These are phyloP conservation scores for Apis florea DNA, from an alignment of 1,140 invertebrate species.

Conservation along the genomic window DNA sequence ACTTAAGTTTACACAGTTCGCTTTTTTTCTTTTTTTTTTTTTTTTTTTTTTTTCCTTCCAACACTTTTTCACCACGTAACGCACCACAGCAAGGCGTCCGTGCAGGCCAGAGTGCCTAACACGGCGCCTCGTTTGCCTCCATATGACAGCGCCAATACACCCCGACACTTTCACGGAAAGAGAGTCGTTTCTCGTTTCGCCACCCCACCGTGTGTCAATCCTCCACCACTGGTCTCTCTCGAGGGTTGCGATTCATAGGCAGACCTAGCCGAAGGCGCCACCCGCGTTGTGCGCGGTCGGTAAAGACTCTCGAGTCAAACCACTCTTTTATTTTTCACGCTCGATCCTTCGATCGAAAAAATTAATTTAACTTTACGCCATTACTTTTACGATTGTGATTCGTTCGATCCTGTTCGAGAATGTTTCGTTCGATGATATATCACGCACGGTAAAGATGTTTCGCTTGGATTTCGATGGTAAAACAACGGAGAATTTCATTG, in stretches of 20 bases:
- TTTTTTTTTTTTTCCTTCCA: background rate
- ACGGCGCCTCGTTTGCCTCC: conserved; percentile 57
- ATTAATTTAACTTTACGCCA: no score
- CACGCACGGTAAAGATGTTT: background rate
- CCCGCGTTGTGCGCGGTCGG: conserved; percentile 45
- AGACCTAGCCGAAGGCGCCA: conserved; percentile 40
- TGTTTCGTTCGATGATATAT: no score
- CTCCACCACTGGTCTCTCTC: conserved; percentile 3
- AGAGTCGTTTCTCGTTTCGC: conserved; percentile 22
- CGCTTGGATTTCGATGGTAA: background rate
- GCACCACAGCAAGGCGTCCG: conserved; percentile 48
- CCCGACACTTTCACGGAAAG: conserved; percentile 39
- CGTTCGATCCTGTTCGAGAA: no score
- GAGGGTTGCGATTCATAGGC: conserved; percentile 6
- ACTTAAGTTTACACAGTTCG: conserved; percentile 32
- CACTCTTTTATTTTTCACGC: background rate
- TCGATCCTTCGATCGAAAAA: background rate
- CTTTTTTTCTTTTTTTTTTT: conserved; percentile 4
- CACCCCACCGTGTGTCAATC: conserved; percentile 13
- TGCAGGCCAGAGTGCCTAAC: conserved; percentile 58
- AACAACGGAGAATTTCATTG: background rate
- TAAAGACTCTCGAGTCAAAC: conserved; percentile 1
- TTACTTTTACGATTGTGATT: background rate
- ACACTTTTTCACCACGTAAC: background rate
- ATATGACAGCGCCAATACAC: conserved; percentile 53